Percentiles rank a stretch among this genome's conserved stretches.
phyloP scores from a whole-genome alignment of 2,113 vertebrate genomes.

The Lophius piscatorius region DNA sequence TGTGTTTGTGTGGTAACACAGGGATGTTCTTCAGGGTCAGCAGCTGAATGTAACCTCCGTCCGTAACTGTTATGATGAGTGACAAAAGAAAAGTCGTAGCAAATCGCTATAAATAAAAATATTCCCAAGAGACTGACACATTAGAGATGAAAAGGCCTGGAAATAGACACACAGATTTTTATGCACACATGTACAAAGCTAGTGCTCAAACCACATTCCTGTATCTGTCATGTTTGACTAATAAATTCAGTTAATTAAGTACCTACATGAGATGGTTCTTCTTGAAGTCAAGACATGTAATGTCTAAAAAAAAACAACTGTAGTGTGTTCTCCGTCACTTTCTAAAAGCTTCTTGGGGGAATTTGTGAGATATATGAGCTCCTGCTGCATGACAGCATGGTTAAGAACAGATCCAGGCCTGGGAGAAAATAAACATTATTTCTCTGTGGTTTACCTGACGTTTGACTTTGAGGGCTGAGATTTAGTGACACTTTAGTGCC shows the following conservation, averaged over 20 bases:
- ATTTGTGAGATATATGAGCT: slow-evolving; percentile 67
- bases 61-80: background rate
- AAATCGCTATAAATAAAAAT: no score
- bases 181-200: background rate
- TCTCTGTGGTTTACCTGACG: slow-evolving; percentile 81
- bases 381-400: slow-evolving; percentile 68
- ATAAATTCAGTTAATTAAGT: background rate
- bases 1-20: background rate
- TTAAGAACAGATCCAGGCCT: slow-evolving; percentile 75
- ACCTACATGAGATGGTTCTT: slow-evolving; percentile 28
- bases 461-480: slow-evolving; percentile 84
- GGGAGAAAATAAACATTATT: slow-evolving; percentile 85
- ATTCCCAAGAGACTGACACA: background rate
- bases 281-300: slow-evolving; percentile 27
- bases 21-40: background rate
- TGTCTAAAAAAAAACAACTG: slow-evolving; percentile 42
- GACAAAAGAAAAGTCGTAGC: no score
- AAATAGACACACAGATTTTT: no score
- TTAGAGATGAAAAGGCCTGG: no score
- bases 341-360: slow-evolving; percentile 63
- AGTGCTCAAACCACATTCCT: background rate
- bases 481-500: slow-evolving; percentile 80
- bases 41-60: slow-evolving; percentile 6
- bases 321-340: slow-evolving; percentile 51
- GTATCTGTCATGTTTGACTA: background rate